Percentiles rank a stretch among this genome's conserved stretches.
Conservation (phyloP, 2,888 invertebrate genomes). For the Nemotelus nigrinus region DNA sequence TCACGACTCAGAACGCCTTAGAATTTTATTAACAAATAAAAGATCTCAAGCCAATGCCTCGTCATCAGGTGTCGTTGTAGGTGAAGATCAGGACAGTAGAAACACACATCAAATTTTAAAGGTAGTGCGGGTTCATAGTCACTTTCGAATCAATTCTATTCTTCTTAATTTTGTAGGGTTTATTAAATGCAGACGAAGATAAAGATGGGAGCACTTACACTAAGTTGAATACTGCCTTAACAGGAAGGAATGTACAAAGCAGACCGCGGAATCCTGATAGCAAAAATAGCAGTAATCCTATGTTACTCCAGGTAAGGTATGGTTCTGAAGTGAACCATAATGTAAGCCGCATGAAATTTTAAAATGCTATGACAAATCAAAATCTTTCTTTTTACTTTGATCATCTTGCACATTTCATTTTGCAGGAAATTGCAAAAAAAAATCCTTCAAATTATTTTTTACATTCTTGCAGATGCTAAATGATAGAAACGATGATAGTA, state of each 20-base stretch:
- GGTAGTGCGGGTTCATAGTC: slow-evolving; percentile 50
- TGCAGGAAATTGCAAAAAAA: slow-evolving; percentile 45
- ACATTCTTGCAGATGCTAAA: slow-evolving; percentile 74
- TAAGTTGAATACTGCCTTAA: slow-evolving; percentile 51
- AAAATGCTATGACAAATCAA: not conserved
- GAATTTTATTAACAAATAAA: slow-evolving; percentile 66
- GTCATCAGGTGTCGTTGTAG: slow-evolving; percentile 50
- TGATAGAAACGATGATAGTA: slow-evolving; percentile 83
- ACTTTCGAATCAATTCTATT: not conserved
- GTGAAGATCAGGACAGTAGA: slow-evolving; percentile 60
- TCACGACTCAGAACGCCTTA: slow-evolving; percentile 66
- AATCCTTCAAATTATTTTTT: slow-evolving; percentile 26
- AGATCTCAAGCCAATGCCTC: slow-evolving; percentile 57
- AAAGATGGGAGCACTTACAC: slow-evolving; percentile 57
- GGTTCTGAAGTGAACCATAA: too few relatives aligned
- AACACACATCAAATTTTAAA: slow-evolving; percentile 56
- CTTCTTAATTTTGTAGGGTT: slow-evolving; percentile 53
- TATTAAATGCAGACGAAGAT: slow-evolving; percentile 61
- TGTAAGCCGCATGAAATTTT: too few relatives aligned
- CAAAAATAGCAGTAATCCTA: slow-evolving; percentile 68
- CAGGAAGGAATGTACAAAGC: slow-evolving; percentile 54
- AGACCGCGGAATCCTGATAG: slow-evolving; percentile 55
- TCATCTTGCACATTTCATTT: not conserved
- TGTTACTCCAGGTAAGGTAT: slow-evolving; percentile 72
- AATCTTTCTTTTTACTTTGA: slow-evolving; percentile 3